Conservation (phyloP, 2,113 vertebrate genomes). For the Leptobrachium ailaonicum region DNA sequence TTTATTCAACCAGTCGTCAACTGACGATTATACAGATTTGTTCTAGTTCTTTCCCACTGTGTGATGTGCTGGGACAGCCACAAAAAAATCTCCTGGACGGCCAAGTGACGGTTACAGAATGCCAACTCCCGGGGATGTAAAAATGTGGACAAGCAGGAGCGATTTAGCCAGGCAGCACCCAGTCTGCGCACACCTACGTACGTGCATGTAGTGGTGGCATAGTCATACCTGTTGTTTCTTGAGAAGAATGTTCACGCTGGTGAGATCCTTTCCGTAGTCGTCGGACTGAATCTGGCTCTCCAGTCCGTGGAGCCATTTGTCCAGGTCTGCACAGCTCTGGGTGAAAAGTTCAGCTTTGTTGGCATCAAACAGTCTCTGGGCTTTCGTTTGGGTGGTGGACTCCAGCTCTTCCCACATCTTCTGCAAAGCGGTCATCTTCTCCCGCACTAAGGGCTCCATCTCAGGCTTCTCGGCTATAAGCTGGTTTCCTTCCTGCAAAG, state of each 20-base stretch:
- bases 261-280: conserved; percentile 94
- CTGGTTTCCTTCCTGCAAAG: conserved; percentile 83
- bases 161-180: too few relatives aligned
- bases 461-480: conserved; percentile 94
- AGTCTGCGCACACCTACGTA: too few relatives aligned
- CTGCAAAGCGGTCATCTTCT: conserved; percentile 84
- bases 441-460: conserved; percentile 82
- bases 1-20: too few relatives aligned
- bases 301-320: conserved; percentile 88
- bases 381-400: conserved; percentile 93
- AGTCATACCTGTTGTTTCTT: conserved; percentile 90
- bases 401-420: conserved; percentile 90
- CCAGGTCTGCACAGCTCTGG: conserved; percentile 92
- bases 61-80: too few relatives aligned
- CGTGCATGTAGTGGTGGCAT: too few relatives aligned
- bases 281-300: conserved; percentile 95
- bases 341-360: conserved; percentile 97
- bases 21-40: too few relatives aligned
- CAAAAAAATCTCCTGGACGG: too few relatives aligned
- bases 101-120: too few relatives aligned
- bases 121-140: too few relatives aligned
- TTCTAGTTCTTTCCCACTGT: too few relatives aligned
- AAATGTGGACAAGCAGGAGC: too few relatives aligned
- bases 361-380: conserved; percentile 93
- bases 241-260: conserved; percentile 93